Conservation (phyloP, 1,140 invertebrate genomes). For the Bombus affinis region DNA sequence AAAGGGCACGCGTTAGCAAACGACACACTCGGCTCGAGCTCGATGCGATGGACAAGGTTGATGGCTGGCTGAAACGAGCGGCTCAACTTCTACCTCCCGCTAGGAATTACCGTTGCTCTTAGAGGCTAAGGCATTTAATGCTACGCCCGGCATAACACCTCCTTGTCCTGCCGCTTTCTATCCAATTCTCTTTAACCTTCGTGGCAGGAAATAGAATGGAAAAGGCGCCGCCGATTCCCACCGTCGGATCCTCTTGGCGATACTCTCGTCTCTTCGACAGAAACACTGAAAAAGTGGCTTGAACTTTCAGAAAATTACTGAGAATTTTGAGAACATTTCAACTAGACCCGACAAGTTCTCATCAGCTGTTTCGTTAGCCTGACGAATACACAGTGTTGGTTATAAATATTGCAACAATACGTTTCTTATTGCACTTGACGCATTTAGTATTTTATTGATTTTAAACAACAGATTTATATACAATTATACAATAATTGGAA, state of each 20-base stretch:
- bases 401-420: too few species aligned
- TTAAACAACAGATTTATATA: too few species aligned
- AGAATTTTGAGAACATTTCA: background rate
- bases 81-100: constrained; percentile 75
- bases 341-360: too few species aligned
- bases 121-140: constrained; percentile 77
- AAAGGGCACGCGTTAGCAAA: constrained; percentile 28
- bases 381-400: too few species aligned
- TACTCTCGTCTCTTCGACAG: background rate
- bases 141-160: constrained; percentile 65
- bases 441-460: too few species aligned
- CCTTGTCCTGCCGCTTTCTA: constrained; percentile 69
- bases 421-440: too few species aligned
- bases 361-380: too few species aligned
- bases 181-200: constrained; percentile 80
- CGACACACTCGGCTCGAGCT: background rate
- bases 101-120: constrained; percentile 81
- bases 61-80: constrained; percentile 63
- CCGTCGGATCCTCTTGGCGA: background rate
- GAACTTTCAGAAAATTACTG: background rate
- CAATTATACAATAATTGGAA: too few species aligned
- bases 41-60: constrained; percentile 42
- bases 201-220: constrained; percentile 74
- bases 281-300: background rate
- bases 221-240: constrained; percentile 48